These are phyloP conservation scores for Polia nebulosa DNA, from an alignment of 2,888 invertebrate genomes.

Conservation along the genomic window DNA sequence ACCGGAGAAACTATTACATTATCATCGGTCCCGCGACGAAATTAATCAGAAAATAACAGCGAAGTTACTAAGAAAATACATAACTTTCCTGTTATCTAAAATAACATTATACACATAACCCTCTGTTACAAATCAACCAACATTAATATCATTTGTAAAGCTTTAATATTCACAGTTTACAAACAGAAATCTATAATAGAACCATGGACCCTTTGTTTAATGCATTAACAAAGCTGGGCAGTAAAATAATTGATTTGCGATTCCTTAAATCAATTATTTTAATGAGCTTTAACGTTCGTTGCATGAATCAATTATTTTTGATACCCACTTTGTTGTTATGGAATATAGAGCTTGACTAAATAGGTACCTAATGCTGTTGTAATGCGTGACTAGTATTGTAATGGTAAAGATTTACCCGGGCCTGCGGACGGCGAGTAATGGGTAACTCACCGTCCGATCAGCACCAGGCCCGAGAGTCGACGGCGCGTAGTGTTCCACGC, in stretches of 20 bases:
- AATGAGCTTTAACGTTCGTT: conserved; percentile 15
- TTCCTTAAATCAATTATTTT: conserved; percentile 55
- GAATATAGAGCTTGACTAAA: conserved; percentile 12
- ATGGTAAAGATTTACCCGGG: too few relatives aligned
- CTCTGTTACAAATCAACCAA: neutral
- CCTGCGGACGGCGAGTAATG: too few relatives aligned
- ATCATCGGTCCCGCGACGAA: too few relatives aligned
- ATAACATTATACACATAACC: too few relatives aligned
- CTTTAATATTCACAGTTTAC: neutral
- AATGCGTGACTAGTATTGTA: neutral
- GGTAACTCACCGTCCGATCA: too few relatives aligned
- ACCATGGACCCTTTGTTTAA: conserved; percentile 19
- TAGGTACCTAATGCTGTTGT: neutral
- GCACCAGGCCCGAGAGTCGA: too few relatives aligned
- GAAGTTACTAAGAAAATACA: too few relatives aligned
- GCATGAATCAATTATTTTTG: conserved; percentile 43
- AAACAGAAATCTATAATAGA: conserved; percentile 27
- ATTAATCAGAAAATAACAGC: too few relatives aligned
- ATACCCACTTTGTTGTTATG: conserved; percentile 26
- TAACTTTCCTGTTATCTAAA: too few relatives aligned
- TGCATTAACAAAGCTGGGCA: conserved; percentile 25
- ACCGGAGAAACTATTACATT: too few relatives aligned
- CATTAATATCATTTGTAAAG: neutral
- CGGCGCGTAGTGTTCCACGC: too few relatives aligned
- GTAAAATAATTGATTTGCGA: conserved; percentile 59